Conservation (phyloP, 2,113 vertebrate genomes). For the Lucifuga dentata region DNA sequence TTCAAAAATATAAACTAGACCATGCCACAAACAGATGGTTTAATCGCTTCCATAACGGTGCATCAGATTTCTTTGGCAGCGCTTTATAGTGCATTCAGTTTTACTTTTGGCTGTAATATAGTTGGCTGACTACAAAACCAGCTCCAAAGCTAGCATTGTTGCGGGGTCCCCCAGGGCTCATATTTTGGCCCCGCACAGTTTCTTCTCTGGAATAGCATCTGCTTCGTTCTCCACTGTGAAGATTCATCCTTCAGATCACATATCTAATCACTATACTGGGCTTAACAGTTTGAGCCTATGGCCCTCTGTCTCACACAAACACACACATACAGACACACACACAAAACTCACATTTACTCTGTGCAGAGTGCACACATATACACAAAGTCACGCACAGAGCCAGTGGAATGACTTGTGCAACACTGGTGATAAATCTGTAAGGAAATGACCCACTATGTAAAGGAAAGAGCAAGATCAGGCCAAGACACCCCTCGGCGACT, state of each 20-base stretch:
- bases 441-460: constrained; percentile 37
- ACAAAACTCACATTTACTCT: constrained; percentile 4
- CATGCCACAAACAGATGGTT: constrained; percentile 36
- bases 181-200: constrained; percentile 43
- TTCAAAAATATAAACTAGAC: background rate
- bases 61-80: constrained; percentile 54
- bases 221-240: constrained; percentile 55
- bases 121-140: constrained; percentile 48
- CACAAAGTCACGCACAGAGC: constrained; percentile 2
- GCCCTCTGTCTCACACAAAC: constrained; percentile 6
- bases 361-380: background rate
- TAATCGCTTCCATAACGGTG: constrained; percentile 30
- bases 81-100: constrained; percentile 37
- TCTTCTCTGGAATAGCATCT: constrained; percentile 53
- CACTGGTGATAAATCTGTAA: constrained; percentile 50
- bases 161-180: constrained; percentile 48
- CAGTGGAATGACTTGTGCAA: constrained; percentile 51
- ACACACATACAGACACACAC: constrained; percentile 6
- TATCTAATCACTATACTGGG: constrained; percentile 42
- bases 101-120: constrained; percentile 48
- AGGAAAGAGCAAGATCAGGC: constrained; percentile 23
- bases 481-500: background rate
- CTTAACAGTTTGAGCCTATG: constrained; percentile 42
- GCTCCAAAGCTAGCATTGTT: constrained; percentile 51
- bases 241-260: constrained; percentile 53